Conservation (phyloP, 2,113 vertebrate genomes). For the Excalfactoria chinensis region DNA sequence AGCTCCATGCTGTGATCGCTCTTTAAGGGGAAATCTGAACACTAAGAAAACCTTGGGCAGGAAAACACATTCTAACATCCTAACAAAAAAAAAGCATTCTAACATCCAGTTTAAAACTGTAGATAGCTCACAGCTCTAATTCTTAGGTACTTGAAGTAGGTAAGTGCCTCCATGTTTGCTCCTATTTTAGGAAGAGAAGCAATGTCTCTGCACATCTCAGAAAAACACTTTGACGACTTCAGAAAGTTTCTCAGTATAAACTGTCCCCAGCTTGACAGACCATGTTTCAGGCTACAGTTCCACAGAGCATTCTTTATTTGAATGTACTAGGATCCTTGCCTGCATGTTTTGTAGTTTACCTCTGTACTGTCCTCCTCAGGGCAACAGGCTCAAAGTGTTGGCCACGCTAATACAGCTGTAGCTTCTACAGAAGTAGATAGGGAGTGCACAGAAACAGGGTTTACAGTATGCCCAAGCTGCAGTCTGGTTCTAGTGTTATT, state of each 20-base stretch:
- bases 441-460: not conserved
- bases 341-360: not conserved
- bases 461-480: rapidly evolving
- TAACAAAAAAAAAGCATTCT: not conserved
- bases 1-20: not conserved
- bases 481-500: not conserved
- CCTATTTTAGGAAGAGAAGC: not conserved
- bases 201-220: not conserved
- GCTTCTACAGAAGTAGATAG: not conserved
- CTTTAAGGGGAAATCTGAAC: not conserved
- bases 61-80: not conserved
- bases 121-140: not conserved
- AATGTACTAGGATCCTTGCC: not conserved
- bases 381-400: not conserved
- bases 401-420: rapidly evolving
- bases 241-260: not conserved
- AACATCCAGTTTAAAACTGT: not conserved
- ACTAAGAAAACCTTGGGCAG: not conserved
- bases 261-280: not conserved
- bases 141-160: not conserved
- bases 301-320: not conserved
- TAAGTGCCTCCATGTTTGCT: not conserved
- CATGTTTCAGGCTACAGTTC: not conserved
- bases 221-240: not conserved
- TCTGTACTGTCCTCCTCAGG: not conserved